Base-by-base conservation (phyloP, 2,113 vertebrate genomes). In the Notiomystis cincta region DNA sequence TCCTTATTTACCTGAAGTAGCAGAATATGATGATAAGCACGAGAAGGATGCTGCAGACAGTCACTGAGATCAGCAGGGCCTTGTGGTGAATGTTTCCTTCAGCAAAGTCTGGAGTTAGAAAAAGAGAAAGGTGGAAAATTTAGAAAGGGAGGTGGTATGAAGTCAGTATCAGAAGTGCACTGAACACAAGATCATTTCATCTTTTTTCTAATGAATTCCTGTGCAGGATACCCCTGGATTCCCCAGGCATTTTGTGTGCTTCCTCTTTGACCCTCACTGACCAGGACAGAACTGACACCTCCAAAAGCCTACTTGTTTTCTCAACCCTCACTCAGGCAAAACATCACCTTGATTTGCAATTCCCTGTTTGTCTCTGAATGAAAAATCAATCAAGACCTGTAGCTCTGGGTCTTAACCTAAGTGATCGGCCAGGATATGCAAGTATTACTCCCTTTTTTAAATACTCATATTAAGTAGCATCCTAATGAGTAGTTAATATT, bases 41-140 rank as follows among this genome's bases (percentile, higher is more conserved):
- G 92, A 99, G 97, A 30, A 99, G 98, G 58, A 99, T 98, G 91
- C 98, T 99, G 96, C 99, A 99, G 66, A 99, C 98, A 38, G 98
- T 98, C 88, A 99, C 98, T 4, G 99, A 99, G 95, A 99, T 98
- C 85, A 99, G 96, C 95, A 99, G 96, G 60, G 99, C 99, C 95
- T 99, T 98, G 81, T 99, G 98, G 95, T 99, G 99, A 95, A 99
- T 97, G 78, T 98, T 98, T 93, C 98, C 98, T 80, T 99, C 98
- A n/a, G 98, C 97, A 89, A 99, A 99, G 93, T 98, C 99, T 99
- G 91, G 56, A 77, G 93, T 90, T 56, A 79, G 82, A 90, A 94
- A 93, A 95, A 37, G 78, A 89, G 19, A 40, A 67, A 79, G 67
- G 22, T 20, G 14, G 37, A 53, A 82, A 93, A 82, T 56, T 90